A percentile compares a stretch with the other conserved stretches of the same genome.
Evolutionary conservation across 2,113 vertebrate species (phyloP).

Genomic region (Phylloscopus trochilus): DNA sequence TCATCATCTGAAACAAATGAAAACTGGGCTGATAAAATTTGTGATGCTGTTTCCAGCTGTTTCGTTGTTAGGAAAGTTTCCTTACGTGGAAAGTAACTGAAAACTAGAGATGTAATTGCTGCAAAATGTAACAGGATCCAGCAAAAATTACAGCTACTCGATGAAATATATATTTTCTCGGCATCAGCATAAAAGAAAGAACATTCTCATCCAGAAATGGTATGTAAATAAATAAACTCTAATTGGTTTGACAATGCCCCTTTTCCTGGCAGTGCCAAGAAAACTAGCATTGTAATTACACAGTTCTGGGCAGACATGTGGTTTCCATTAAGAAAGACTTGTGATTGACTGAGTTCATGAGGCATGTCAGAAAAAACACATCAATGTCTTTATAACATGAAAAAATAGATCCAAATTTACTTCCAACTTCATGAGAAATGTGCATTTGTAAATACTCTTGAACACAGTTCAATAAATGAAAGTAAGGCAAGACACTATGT

Average conservation of each 20-base stretch:
- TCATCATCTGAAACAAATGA: conserved; percentile 66
- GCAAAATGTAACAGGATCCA: conserved; percentile 65
- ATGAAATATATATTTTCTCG: conserved; percentile 77
- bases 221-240: conserved; percentile 86
- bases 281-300: conserved; percentile 84
- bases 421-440: conserved; percentile 71
- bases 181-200: conserved; percentile 81
- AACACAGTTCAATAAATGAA: background rate
- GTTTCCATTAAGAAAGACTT: conserved; percentile 84
- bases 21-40: conserved; percentile 60
- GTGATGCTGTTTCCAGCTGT: conserved; percentile 71
- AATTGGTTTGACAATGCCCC: conserved; percentile 84
- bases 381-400: conserved; percentile 73
- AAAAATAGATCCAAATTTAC: conserved; percentile 73
- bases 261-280: conserved; percentile 82
- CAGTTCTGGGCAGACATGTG: conserved; percentile 85
- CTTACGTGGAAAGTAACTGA: conserved; percentile 68
- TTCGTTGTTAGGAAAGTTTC: conserved; percentile 73
- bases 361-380: conserved; percentile 83
- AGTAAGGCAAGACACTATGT: background rate
- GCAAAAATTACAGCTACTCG: conserved; percentile 69
- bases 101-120: conserved; percentile 71
- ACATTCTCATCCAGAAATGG: conserved; percentile 79
- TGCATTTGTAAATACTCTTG: conserved; percentile 59
- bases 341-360: conserved; percentile 83